Evolutionary conservation across 2,888 invertebrate genomes (phyloP), one percentile per base, ranked within the genome.

Genomic region (Rotaria sp.): DNA sequence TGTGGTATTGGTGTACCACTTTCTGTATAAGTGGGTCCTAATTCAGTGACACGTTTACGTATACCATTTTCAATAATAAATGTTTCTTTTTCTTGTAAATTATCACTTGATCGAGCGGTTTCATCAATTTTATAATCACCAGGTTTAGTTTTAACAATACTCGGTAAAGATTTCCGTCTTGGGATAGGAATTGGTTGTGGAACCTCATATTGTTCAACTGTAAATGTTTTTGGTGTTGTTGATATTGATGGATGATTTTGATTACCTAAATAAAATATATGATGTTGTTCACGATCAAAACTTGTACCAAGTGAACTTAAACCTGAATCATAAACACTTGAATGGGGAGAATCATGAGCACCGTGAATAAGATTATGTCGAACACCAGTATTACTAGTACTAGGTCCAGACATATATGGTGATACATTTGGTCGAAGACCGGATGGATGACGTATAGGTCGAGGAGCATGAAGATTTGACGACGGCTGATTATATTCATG

Each of bases 61-160:
- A 87, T 87, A 52, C 85, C 87, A 74, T 87, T 87, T 57, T 85
- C 87, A 48, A 87, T 87, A 50, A 86, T 85, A 75, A 80, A 85
- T 18, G 84, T 86, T 35, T 86, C 86, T 55, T 87, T 84, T 26
- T 87, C 85, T 85, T 84, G 84, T 67, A 85, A 35, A n/a, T 85
- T 59, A n/a, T 85, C 84, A 48, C 85, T 85, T 41, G 85, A 80
- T 38, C 84, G 87, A 15, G 85, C 87, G 50, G 84, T 75, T 84
- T 87, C 85, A 55, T 87, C 84, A 18, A 84, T 59, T 87, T 84
- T 87, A 35, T 84, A 85, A 74, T 85, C 74, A 45, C n/a, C 35
- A 80, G 80, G 45, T 38, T 84, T 87, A n/a, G 45, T 57, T 74
- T 85, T 87, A 21, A 85, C 84, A 84, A 87, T 85, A 67, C 87